These are phyloP conservation scores for Andrena marginata DNA, from an alignment of 2,888 invertebrate species.

Conservation along the genomic window DNA sequence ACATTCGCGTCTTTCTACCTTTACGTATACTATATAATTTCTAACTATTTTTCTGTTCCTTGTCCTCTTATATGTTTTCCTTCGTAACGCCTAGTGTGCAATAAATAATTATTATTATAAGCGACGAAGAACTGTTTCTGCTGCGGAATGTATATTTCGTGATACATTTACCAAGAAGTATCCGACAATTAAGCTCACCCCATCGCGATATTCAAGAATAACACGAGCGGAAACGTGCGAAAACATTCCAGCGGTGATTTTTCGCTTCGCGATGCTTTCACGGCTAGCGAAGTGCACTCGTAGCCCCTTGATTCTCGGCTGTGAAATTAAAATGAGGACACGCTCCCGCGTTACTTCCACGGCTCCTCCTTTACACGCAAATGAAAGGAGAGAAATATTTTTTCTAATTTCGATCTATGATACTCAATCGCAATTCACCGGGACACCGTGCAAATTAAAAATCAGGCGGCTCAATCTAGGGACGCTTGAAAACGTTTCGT, in stretches of 20 bases:
- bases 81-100: too few relatives aligned
- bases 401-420: neutral
- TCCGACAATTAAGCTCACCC: constrained; percentile 9
- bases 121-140: neutral
- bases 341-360: neutral
- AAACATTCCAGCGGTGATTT: constrained; percentile 23
- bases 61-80: too few relatives aligned
- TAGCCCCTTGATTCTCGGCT: constrained; percentile 11
- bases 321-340: constrained; percentile 23
- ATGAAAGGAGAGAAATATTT: neutral
- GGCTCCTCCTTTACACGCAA: neutral
- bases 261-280: constrained; percentile 26
- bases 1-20: too few relatives aligned
- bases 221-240: constrained; percentile 1
- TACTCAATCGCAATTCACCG: neutral
- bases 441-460: neutral
- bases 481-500: neutral
- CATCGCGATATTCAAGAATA: neutral
- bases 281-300: constrained; percentile 3
- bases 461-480: neutral
- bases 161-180: constrained; percentile 1
- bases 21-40: too few relatives aligned
- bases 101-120: too few relatives aligned
- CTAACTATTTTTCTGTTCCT: too few relatives aligned
- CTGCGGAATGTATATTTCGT: neutral